A percentile compares a stretch with the other conserved stretches of the same genome.
phyloP scores from a whole-genome alignment of 1,140 invertebrate species.

The Nixonia krombeini region DNA sequence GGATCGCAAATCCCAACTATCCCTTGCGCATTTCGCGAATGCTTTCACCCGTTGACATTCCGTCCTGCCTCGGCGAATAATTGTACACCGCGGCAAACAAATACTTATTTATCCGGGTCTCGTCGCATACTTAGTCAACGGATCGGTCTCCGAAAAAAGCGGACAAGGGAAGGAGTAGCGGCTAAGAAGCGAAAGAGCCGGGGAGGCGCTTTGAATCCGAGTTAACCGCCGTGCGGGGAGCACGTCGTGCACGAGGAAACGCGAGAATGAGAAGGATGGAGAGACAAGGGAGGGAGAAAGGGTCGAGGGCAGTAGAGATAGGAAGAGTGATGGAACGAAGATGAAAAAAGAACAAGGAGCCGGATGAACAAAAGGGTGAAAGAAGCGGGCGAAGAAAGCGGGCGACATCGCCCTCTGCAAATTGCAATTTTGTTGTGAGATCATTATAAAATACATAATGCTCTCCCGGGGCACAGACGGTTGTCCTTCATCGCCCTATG shows the following conservation, averaged over 20 bases:
- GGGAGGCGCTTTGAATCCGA: constrained; percentile 2
- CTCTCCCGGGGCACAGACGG: constrained; percentile 33
- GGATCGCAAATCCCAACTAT: no score
- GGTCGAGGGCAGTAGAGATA: constrained; percentile 4
- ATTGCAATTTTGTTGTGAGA: constrained; percentile 70
- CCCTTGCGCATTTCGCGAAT: no score
- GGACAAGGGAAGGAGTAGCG: not conserved
- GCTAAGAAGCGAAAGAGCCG: not conserved
- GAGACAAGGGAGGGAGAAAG: constrained; percentile 1
- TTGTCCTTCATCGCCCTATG: constrained; percentile 11
- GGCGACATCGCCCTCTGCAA: constrained; percentile 57
- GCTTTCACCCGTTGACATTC: no score
- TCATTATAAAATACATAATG: constrained; percentile 72
- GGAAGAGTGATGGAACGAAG: constrained; percentile 15
- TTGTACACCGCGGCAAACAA: no score
- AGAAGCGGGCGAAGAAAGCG: not conserved
- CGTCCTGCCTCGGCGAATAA: no score
- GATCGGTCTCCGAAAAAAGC: not conserved
- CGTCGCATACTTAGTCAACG: no score
- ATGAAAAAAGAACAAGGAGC: not conserved
- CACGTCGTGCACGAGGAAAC: not conserved
- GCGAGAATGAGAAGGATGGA: constrained; percentile 1
- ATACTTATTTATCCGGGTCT: no score
- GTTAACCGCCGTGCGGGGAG: not conserved
- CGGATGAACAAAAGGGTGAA: not conserved